Base-by-base conservation (phyloP, 2,113 vertebrate species). In the Vidua chalybeata region DNA sequence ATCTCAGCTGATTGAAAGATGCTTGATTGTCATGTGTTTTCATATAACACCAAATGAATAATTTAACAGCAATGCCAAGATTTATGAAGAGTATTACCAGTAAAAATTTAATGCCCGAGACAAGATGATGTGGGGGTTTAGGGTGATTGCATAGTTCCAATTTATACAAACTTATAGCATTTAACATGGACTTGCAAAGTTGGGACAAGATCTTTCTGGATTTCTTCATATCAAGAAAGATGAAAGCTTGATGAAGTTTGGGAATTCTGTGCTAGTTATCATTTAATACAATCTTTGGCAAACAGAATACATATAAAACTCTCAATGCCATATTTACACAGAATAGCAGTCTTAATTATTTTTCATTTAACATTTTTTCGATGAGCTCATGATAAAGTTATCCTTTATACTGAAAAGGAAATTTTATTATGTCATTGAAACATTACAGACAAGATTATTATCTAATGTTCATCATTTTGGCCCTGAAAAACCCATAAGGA, bases 11-110 rank as follows among this genome's bases (percentile, higher is more conserved):
- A 97, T 89, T 93, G 96, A 87, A 89, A 94, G 94, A 94, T 41
- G 93, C 92, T 96, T 84, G 72, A 97, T 72, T 97, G 96, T 97
- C 97, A 89, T 95, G 77, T 94, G 94, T 95, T 97, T 97, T 97
- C 95, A 83, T 91, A 92, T 96, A 97, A 90, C 46, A 69, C 84
- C 15, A 16, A 41, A 97, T 98, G 96, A 98, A 98, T 98, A 98
- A 98, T 98, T 98, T 97, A 98, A 88, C 66, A 98, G 84, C 83
- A 84, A 56, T 91, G 94, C 93, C 83, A 97, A 94, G 94, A 97
- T 97, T 97, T 97, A 97, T 97, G 96, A 97, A 93, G 37, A 94
- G 72, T 77, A 91, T 96, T 97, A 97, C 96, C 95, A 96, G 81
- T 84, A 91, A 97, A 96, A 97, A 93, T 90, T 94, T 97, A 96